These are phyloP conservation scores for Sparus aurata DNA, from an alignment of 2,797 vertebrate genomes.

Conservation along the genomic window DNA sequence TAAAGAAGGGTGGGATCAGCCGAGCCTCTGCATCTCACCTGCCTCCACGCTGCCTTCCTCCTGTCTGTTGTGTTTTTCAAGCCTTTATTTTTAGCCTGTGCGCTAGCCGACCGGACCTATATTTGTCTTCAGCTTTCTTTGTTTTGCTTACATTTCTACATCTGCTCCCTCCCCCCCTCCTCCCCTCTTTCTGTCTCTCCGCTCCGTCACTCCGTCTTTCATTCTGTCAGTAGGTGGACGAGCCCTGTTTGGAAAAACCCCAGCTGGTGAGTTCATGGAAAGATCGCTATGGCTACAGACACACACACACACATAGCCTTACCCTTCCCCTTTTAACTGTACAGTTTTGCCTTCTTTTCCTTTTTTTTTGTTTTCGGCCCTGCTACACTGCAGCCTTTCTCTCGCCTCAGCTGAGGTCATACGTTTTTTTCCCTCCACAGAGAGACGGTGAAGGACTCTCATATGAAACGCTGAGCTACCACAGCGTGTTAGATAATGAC, in stretches of 20 bases:
- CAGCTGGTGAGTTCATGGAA: constrained; percentile 82
- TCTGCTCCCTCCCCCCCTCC: constrained; percentile 12
- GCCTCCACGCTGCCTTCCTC: constrained; percentile 23
- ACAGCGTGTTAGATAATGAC: constrained; percentile 34
- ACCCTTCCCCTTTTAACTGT: constrained; percentile 70
- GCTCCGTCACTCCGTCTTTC: constrained; percentile 58
- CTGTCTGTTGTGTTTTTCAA: constrained; percentile 32
- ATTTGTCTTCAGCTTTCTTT: constrained; percentile 43
- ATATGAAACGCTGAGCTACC: constrained; percentile 33
- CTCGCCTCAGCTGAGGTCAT: constrained; percentile 64
- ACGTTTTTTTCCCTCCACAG: constrained; percentile 54
- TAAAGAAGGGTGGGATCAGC: constrained; percentile 62
- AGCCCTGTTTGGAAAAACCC: constrained; percentile 75
- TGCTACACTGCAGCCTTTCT: constrained; percentile 58
- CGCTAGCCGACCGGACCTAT: constrained; percentile 43
- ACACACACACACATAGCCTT: constrained; percentile 71
- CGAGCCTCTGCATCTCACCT: constrained; percentile 64
- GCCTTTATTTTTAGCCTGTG: constrained; percentile 48
- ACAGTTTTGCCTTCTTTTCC: constrained; percentile 59
- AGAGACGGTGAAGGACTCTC: constrained; percentile 43
- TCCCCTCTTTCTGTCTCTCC: constrained; percentile 34
- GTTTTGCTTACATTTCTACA: constrained; percentile 64
- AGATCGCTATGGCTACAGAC: constrained; percentile 81
- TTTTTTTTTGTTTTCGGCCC: constrained; percentile 58
- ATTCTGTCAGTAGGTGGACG: constrained; percentile 65